Base-by-base conservation (phyloP, 2,113 vertebrate genomes). In the Austrofundulus limnaeus region DNA sequence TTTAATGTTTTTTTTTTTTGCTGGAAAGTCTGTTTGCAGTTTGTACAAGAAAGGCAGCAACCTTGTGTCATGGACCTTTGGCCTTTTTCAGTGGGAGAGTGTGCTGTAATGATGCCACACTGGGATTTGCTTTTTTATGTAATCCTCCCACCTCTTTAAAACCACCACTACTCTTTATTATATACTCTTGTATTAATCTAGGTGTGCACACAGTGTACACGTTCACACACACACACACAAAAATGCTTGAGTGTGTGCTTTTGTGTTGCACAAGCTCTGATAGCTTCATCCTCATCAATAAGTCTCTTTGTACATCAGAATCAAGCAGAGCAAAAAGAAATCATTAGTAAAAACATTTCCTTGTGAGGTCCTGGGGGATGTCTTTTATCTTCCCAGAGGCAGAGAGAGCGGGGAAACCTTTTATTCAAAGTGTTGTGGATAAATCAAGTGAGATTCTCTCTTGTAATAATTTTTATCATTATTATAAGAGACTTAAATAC, bases 141-240 rank as follows among this genome's bases (percentile, higher is more conserved):
- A 89, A 89, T 81, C 86, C 84, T 80, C 88, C 89, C 77, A 86
- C 89, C 60, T n/a, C 25, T 76, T 80, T 66, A 37, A 81, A 86
- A 82, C n/a, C 85, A 71, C 75, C 74, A 76, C 68, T 78, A 59
- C 65, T 80, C 72, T 77, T 80, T 82, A 81, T 87, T 79, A 80
- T 56, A 62, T 75, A 65, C 59, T 43, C 71, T 73, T 55, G 39
- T 71, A 28, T 82, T 80, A 61, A 77, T 79, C 75, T 77, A 61
- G 68, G 70, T 52, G 52, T 75, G 63, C 41, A 38, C 21, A n/a
- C n/a, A n/a, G 14, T 25, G 9, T 50, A n/a, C n/a, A 11, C 20
- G 5, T 3, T 5, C 5, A 10, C 10, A 34, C 4, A 10, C 8
- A 34, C 31, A 34, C 31, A 34, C 31, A 34, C 31, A 8, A 10